These are phyloP conservation scores for Petrocephalus zakoni DNA, from an alignment of 2,113 vertebrate genomes.

Conservation along the genomic window DNA sequence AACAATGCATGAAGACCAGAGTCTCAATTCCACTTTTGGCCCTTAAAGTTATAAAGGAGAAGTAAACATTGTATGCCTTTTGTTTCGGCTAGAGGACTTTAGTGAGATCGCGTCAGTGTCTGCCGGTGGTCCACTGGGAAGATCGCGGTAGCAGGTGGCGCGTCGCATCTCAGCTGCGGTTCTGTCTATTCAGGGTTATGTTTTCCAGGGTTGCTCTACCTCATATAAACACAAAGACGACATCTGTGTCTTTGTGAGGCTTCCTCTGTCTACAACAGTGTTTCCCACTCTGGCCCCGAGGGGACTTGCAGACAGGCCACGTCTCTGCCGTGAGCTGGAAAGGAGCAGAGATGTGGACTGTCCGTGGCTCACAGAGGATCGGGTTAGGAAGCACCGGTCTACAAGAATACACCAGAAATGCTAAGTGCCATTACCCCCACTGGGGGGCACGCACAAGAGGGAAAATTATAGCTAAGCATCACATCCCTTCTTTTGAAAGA, in stretches of 20 bases:
- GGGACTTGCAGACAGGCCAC: background rate
- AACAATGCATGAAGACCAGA: background rate
- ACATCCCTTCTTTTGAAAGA: slow-evolving; percentile 27
- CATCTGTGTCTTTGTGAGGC: slow-evolving; percentile 98
- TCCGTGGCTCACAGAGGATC: background rate
- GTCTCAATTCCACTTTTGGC: background rate
- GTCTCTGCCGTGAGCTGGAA: background rate
- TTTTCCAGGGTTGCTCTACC: slow-evolving; percentile 82
- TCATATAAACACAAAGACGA: slow-evolving; percentile 90
- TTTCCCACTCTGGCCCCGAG: slow-evolving; percentile 37
- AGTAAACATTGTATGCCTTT: background rate
- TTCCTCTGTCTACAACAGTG: slow-evolving; percentile 49
- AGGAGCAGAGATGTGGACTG: background rate
- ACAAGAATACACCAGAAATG: background rate
- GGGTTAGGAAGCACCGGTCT: background rate
- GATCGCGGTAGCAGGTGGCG: slow-evolving; percentile 89
- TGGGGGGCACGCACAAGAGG: background rate
- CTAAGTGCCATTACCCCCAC: background rate
- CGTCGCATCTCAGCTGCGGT: slow-evolving; percentile 59
- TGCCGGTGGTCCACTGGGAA: slow-evolving; percentile 52
- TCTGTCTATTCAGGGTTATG: slow-evolving; percentile 96
- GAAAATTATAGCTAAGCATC: background rate
- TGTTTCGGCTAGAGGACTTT: background rate
- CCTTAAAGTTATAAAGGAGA: background rate
- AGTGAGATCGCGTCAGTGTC: background rate